A percentile compares a stretch with the other conserved stretches of the same genome.
These are phyloP conservation scores for Myopa testacea DNA, from an alignment of 2,888 invertebrate genomes.

Conservation along the genomic window DNA sequence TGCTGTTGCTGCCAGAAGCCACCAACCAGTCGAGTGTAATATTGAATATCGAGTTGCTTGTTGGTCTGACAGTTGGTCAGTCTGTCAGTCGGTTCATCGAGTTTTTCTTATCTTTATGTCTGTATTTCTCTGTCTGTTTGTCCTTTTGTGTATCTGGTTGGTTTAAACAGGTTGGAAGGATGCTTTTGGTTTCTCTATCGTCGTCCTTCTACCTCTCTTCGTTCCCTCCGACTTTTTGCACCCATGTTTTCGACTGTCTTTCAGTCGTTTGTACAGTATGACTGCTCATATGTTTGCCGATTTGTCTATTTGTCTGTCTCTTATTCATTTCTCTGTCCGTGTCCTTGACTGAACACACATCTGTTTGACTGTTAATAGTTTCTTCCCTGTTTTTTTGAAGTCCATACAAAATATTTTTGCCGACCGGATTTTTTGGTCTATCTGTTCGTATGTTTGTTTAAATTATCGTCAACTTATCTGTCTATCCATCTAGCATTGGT, in stretches of 20 bases:
- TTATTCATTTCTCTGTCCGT: background rate
- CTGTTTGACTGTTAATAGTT: too few species aligned
- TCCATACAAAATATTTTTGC: too few species aligned
- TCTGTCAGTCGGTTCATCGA: background rate
- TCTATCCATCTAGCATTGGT: too few species aligned
- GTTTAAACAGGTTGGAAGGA: too few species aligned
- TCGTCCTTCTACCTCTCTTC: too few species aligned
- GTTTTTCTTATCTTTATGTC: too few species aligned
- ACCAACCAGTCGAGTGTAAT: too few species aligned
- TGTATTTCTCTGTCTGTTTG: background rate
- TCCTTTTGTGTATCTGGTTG: background rate
- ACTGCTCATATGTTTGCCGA: background rate
- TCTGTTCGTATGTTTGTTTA: background rate
- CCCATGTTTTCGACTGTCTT: background rate
- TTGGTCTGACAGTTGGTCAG: slow-evolving; percentile 2
- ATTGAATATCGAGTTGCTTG: background rate
- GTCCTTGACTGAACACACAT: background rate
- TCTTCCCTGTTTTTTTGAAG: too few species aligned
- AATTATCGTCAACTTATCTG: background rate
- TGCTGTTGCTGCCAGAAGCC: too few species aligned
- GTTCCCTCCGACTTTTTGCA: background rate
- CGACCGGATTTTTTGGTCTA: background rate
- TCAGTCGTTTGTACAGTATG: background rate
- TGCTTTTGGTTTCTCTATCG: too few species aligned
- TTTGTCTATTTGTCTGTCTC: background rate